A percentile compares a stretch with the other conserved stretches of the same genome.
These are phyloP conservation scores for Thripadectes ignobilis DNA, from an alignment of 2,797 vertebrate species.

Conservation along the genomic window DNA sequence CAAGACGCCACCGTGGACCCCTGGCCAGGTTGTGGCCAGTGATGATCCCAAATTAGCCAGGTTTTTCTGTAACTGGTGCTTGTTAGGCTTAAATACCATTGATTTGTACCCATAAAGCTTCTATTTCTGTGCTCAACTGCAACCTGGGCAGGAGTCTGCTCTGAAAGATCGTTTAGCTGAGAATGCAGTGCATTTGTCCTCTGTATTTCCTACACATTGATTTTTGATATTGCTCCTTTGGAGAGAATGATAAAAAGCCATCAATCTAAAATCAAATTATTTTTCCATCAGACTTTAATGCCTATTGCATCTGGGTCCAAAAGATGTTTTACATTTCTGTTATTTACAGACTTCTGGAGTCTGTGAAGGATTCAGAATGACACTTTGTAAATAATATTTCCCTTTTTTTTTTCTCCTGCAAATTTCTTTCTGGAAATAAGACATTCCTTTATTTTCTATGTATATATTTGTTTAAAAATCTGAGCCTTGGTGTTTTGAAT, in stretches of 20 bases:
- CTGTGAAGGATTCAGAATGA: background rate
- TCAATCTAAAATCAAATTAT: background rate
- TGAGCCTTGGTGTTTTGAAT: background rate
- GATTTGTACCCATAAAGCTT: background rate
- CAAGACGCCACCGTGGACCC: background rate
- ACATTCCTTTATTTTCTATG: background rate
- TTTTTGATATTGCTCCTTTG: background rate
- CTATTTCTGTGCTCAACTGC: background rate
- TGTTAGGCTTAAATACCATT: background rate
- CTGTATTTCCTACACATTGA: background rate
- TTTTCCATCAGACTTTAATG: background rate
- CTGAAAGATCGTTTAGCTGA: background rate
- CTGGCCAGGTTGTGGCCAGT: background rate
- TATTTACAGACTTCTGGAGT: background rate
- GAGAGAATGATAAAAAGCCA: slow-evolving; percentile 20
- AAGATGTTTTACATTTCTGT: background rate
- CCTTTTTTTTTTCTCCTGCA: background rate
- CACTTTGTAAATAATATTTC: background rate
- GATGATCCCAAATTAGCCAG: background rate
- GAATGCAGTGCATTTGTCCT: background rate
- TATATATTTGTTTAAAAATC: background rate
- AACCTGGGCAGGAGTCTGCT: background rate
- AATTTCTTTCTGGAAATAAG: background rate
- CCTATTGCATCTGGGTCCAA: background rate
- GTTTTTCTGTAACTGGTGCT: background rate